A percentile compares a stretch with the other conserved stretches of the same genome.
These are phyloP conservation scores for Nipponia nippon DNA, from an alignment of 2,113 vertebrate genomes.

Conservation along the genomic window DNA sequence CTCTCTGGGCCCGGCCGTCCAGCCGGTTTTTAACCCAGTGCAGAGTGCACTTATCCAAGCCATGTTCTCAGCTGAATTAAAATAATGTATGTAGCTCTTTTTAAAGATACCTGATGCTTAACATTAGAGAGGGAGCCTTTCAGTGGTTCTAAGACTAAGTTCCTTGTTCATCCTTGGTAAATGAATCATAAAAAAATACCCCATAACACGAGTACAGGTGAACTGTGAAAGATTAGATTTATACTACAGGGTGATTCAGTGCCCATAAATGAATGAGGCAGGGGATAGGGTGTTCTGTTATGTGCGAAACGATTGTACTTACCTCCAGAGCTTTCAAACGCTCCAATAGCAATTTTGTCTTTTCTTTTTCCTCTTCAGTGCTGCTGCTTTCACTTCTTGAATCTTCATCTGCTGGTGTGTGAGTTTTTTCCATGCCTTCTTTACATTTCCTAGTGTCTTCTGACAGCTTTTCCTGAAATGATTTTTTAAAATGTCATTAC, in stretches of 20 bases:
- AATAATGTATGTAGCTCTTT: constrained; percentile 2
- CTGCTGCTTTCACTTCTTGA: constrained; percentile 68
- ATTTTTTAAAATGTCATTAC: constrained; percentile 37
- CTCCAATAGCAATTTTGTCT: constrained; percentile 79
- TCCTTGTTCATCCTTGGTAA: constrained; percentile 6
- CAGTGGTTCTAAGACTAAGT: background rate
- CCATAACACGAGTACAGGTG: background rate
- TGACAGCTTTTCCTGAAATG: constrained; percentile 80
- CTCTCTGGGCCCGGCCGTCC: too few relatives aligned
- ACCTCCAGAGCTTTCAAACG: constrained; percentile 88
- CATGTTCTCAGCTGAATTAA: background rate
- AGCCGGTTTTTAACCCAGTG: too few relatives aligned
- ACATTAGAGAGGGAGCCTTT: background rate
- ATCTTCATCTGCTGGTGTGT: constrained; percentile 52
- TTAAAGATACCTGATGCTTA: background rate
- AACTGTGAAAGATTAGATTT: constrained; percentile 46
- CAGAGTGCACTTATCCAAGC: too few relatives aligned
- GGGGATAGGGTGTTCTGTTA: background rate
- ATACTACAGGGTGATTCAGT: constrained; percentile 3
- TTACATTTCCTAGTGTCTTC: constrained; percentile 79
- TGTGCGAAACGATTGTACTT: constrained; percentile 1
- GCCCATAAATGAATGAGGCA: background rate
- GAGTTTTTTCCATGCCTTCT: constrained; percentile 64
- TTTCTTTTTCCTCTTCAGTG: constrained; percentile 77
- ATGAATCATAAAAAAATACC: constrained; percentile 2